phyloP scores from a whole-genome alignment of 2,113 vertebrate species.

The Rutilus rutilus region DNA sequence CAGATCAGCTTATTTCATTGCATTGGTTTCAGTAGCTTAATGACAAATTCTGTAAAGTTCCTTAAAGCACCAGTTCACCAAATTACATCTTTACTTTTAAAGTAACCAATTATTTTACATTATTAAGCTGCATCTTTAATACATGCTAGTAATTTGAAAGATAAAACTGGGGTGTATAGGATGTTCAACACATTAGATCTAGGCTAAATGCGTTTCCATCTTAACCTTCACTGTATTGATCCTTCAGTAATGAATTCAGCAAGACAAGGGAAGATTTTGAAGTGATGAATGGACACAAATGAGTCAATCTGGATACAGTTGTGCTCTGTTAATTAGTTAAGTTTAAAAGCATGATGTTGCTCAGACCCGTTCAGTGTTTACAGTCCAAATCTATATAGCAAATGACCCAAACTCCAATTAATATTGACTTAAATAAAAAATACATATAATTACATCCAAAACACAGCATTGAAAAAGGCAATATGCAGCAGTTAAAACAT shows the following conservation, averaged over 20 bases:
- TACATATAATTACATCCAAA: slow-evolving; percentile 80
- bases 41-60: slow-evolving; percentile 15
- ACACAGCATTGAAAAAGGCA: slow-evolving; percentile 82
- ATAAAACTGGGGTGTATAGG: not conserved
- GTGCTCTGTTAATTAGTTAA: slow-evolving; percentile 69
- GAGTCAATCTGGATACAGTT: slow-evolving; percentile 67
- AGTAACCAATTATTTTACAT: slow-evolving; percentile 16
- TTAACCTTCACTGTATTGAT: slow-evolving; percentile 1
- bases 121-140: not conserved
- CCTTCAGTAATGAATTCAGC: not conserved
- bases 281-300: slow-evolving; percentile 42
- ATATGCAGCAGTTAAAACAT: slow-evolving; percentile 79
- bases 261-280: not conserved
- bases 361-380: slow-evolving; percentile 51
- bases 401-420: slow-evolving; percentile 76
- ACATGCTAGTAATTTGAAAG: not conserved
- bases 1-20: slow-evolving; percentile 31
- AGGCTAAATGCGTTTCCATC: slow-evolving; percentile 1
- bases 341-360: slow-evolving; percentile 22
- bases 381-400: slow-evolving; percentile 63
- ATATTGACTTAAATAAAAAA: slow-evolving; percentile 79
- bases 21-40: slow-evolving; percentile 14
- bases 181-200: slow-evolving; percentile 5
- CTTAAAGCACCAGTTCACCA: slow-evolving; percentile 59
- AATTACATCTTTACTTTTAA: slow-evolving; percentile 39